Conservation (phyloP, 1,140 invertebrate genomes). For the Leptinotarsa defecta region DNA sequence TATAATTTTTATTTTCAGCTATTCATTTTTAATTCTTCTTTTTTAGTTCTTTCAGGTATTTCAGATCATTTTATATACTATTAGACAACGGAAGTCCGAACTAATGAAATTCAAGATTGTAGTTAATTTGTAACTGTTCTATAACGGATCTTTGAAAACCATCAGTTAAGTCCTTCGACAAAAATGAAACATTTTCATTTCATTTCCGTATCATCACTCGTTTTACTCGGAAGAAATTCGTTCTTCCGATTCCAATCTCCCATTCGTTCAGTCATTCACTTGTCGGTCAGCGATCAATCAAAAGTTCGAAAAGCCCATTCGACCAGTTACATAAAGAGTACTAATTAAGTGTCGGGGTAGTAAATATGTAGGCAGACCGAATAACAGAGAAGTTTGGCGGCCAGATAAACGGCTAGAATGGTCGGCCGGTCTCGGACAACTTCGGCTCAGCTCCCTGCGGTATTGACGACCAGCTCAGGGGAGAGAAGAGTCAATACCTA, state of each 20-base stretch:
- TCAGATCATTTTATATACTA: no score
- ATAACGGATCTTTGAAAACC: no score
- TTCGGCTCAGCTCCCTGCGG: constrained; percentile 54
- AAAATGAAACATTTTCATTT: no score
- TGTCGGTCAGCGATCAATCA: constrained; percentile 8
- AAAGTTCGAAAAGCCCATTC: constrained; percentile 24
- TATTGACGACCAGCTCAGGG: constrained; percentile 56
- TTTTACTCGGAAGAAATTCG: neutral
- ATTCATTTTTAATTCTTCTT: no score
- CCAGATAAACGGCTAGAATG: constrained; percentile 36
- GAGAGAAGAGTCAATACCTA: constrained; percentile 57
- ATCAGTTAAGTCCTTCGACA: no score
- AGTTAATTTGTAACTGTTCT: no score
- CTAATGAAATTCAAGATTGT: no score
- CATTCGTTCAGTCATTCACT: neutral
- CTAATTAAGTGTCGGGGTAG: constrained; percentile 40
- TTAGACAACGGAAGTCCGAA: no score
- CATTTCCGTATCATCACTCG: no score
- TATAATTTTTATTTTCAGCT: no score
- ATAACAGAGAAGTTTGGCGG: constrained; percentile 42
- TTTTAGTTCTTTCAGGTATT: no score
- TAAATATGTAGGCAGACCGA: constrained; percentile 40
- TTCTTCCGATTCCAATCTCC: neutral
- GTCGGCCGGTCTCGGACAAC: constrained; percentile 36
- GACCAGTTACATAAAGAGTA: constrained; percentile 35